phyloP scores from a whole-genome alignment of 2,888 invertebrate genomes.

The Griposia aprilina region DNA sequence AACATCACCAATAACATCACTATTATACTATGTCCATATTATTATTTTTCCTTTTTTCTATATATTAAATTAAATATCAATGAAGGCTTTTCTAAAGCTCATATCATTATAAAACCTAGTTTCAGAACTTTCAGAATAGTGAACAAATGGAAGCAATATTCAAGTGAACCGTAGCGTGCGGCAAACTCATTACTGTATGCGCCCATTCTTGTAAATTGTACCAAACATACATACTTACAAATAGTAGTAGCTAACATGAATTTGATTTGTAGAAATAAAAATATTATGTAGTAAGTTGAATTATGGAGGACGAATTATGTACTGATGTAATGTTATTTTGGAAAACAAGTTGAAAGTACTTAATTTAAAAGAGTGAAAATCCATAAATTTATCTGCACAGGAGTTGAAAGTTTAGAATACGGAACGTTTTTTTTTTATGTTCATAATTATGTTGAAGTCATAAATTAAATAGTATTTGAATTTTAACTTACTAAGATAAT shows the following conservation, averaged over 20 bases:
- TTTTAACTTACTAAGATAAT: too few relatives aligned
- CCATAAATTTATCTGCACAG: too few relatives aligned
- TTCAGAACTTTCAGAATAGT: slow-evolving; percentile 16
- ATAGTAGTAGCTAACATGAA: slow-evolving; percentile 27
- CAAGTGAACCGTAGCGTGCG: slow-evolving; percentile 69
- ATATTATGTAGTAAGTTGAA: neutral
- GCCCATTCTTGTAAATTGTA: slow-evolving; percentile 68
- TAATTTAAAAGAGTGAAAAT: too few relatives aligned
- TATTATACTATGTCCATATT: too few relatives aligned
- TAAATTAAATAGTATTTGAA: too few relatives aligned
- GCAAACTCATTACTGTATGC: slow-evolving; percentile 69
- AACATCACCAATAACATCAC: too few relatives aligned
- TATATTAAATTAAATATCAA: neutral
- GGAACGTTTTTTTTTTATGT: too few relatives aligned
- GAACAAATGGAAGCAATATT: slow-evolving; percentile 24
- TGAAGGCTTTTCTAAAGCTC: neutral
- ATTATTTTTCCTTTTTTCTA: too few relatives aligned
- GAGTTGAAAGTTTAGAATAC: too few relatives aligned
- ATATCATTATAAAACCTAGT: slow-evolving; percentile 15
- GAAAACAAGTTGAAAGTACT: neutral
- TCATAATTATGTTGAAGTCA: too few relatives aligned
- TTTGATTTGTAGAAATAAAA: slow-evolving; percentile 52
- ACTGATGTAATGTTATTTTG: neutral
- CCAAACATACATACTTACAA: slow-evolving; percentile 52
- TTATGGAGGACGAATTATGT: neutral